These are phyloP conservation scores for Thamnophis elegans DNA, from an alignment of 2,797 vertebrate species.

Conservation along the genomic window DNA sequence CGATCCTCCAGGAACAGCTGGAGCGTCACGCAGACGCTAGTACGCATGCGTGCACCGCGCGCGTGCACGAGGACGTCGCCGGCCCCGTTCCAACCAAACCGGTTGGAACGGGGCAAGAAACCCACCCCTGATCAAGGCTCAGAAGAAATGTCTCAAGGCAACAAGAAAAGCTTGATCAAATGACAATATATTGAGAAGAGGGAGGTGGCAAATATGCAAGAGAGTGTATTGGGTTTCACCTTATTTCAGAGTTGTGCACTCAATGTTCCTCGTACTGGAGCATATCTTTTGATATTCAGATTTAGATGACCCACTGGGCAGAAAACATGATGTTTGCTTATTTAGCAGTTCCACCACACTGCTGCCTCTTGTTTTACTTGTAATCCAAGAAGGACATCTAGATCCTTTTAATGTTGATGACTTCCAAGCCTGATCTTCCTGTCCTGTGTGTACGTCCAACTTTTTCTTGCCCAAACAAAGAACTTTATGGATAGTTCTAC, in stretches of 20 bases:
- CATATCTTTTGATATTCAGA: background rate
- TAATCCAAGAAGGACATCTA: background rate
- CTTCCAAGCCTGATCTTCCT: background rate
- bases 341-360: background rate
- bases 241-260: background rate
- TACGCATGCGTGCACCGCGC: too few relatives aligned
- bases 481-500: background rate
- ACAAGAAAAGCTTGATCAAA: background rate
- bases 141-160: background rate
- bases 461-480: background rate
- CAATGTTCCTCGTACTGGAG: background rate
- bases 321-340: background rate
- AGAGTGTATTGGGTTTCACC: background rate
- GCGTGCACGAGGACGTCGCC: too few relatives aligned
- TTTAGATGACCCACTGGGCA: fast-evolving
- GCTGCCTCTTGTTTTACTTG: background rate
- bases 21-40: too few relatives aligned
- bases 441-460: background rate
- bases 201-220: background rate
- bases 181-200: background rate
- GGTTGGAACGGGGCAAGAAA: too few relatives aligned
- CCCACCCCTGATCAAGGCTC: too few relatives aligned
- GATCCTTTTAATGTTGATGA: background rate
- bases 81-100: too few relatives aligned
- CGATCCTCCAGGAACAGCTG: too few relatives aligned